Percentiles rank a stretch among this genome's conserved stretches.
These are phyloP conservation scores for Australoheros facetus DNA, from an alignment of 2,797 vertebrate genomes.

Conservation along the genomic window DNA sequence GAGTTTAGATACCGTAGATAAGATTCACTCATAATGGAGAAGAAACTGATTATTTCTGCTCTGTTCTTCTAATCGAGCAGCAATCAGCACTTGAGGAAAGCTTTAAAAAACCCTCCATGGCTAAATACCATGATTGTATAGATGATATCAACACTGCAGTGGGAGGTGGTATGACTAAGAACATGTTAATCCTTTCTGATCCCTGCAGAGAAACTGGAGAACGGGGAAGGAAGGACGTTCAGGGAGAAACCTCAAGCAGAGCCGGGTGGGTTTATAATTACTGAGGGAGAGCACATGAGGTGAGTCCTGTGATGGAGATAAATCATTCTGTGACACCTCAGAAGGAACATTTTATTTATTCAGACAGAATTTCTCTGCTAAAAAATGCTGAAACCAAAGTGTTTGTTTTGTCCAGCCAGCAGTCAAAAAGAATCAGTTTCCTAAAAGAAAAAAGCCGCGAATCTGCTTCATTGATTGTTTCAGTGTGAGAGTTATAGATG, in stretches of 20 bases:
- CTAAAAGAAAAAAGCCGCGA: background rate
- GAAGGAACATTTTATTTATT: background rate
- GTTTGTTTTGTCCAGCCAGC: background rate
- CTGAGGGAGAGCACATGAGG: slow-evolving; percentile 62
- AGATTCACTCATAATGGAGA: too few relatives aligned
- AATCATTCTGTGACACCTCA: background rate
- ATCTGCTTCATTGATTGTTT: background rate
- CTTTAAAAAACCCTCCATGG: background rate
- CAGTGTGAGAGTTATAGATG: background rate
- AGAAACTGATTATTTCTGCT: background rate
- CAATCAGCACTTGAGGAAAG: background rate
- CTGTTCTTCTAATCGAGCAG: background rate
- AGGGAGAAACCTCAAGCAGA: slow-evolving; percentile 55
- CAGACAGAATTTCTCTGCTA: too few relatives aligned
- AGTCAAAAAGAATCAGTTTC: background rate
- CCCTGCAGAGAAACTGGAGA: slow-evolving; percentile 39
- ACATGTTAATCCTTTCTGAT: accelerated
- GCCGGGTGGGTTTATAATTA: slow-evolving; percentile 6
- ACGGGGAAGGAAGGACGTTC: slow-evolving; percentile 35
- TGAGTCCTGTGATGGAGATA: slow-evolving; percentile 8
- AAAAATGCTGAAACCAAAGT: background rate
- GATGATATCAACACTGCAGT: background rate
- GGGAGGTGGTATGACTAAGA: accelerated
- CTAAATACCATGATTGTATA: background rate
- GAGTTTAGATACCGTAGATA: too few relatives aligned